Evolutionary conservation across 2,797 vertebrate genomes (phyloP).

Genomic region (Lagodon rhomboides): DNA sequence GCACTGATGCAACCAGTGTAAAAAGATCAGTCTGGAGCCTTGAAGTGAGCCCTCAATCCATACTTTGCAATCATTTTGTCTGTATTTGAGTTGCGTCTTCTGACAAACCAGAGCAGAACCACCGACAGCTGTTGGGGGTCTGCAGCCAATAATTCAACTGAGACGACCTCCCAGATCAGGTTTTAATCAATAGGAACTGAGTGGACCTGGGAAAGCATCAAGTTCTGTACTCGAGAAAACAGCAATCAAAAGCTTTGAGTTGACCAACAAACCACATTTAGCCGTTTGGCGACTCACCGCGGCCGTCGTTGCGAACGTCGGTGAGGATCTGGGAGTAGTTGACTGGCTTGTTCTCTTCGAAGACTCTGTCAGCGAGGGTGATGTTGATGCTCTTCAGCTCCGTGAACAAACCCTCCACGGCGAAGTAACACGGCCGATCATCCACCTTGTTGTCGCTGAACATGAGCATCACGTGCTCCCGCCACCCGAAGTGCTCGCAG

Average conservation of each 20-base stretch:
- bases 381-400: conserved; percentile 86
- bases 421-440: conserved; percentile 91
- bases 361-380: conserved; percentile 82
- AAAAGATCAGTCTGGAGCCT: no score
- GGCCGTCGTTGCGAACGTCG: conserved; percentile 84
- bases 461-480: conserved; percentile 85
- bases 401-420: conserved; percentile 89
- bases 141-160: no score
- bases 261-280: no score
- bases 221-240: neutral
- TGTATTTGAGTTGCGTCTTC: no score
- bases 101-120: no score
- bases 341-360: conserved; percentile 79
- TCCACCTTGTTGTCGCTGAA: conserved; percentile 88
- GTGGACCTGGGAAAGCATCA: no score
- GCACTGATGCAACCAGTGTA: no score
- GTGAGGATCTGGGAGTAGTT: conserved; percentile 88
- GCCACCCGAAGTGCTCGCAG: conserved; percentile 91
- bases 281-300: conserved; percentile 84
- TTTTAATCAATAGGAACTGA: no score
- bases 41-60: no score
- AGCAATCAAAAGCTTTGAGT: neutral
- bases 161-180: no score
- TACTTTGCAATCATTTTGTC: no score
- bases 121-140: no score